A percentile compares a stretch with the other conserved stretches of the same genome.
Evolutionary conservation across 1,140 invertebrate genomes (phyloP).

Genomic region (Cephus cinctus): DNA sequence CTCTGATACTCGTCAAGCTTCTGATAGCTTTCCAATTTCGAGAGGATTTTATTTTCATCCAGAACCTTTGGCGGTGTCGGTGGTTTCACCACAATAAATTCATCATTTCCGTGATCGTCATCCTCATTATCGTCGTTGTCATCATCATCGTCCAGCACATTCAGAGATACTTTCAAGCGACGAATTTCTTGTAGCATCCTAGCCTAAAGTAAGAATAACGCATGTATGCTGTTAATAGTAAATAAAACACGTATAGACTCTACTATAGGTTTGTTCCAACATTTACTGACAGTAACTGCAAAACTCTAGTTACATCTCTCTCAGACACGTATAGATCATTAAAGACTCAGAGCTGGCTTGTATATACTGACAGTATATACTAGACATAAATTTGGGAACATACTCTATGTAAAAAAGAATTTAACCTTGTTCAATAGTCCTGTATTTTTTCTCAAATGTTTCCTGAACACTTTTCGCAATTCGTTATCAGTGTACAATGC

Average conservation of each 20-base stretch:
- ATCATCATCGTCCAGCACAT: constrained; percentile 42
- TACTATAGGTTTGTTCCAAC: too few species aligned
- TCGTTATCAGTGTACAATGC: constrained; percentile 55
- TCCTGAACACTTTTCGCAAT: constrained; percentile 48
- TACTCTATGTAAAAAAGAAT: not conserved
- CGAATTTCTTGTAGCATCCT: constrained; percentile 53
- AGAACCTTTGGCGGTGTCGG: constrained; percentile 42
- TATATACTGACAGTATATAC: too few species aligned
- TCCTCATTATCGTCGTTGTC: constrained; percentile 25
- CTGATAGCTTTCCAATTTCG: constrained; percentile 32
- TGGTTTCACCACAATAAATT: constrained; percentile 30
- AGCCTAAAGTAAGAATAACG: constrained; percentile 35
- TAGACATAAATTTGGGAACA: too few species aligned
- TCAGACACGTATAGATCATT: too few species aligned
- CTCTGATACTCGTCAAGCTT: constrained; percentile 14
- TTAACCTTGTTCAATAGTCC: constrained; percentile 39
- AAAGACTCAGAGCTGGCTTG: too few species aligned
- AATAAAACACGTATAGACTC: too few species aligned
- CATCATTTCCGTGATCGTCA: constrained; percentile 1
- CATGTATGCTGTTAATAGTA: too few species aligned
- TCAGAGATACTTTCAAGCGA: constrained; percentile 48
- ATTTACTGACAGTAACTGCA: too few species aligned
- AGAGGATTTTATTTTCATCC: constrained; percentile 38
- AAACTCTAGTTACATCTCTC: too few species aligned
- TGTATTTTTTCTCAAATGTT: constrained; percentile 46